Evolutionary conservation across 1,140 invertebrate genomes (phyloP), one percentile per base, ranked within the genome.

Genomic region (Drosophila quadrilineata): DNA sequence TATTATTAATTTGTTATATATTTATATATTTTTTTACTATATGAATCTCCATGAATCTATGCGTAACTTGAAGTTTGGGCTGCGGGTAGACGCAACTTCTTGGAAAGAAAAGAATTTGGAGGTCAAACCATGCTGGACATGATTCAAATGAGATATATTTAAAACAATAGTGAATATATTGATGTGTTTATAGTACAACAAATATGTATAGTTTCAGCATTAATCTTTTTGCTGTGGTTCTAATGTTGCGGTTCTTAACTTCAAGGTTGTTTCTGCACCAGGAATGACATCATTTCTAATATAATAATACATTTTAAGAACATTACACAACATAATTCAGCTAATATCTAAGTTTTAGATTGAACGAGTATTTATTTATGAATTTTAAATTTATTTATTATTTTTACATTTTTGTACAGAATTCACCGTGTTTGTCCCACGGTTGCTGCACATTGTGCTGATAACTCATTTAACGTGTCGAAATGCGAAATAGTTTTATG

Each of bases 401-500:
- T n/a, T n/a, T n/a, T n/a, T n/a, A n/a, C n/a, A 28, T 29, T 29
- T 19, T 0, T 50, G 2, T 2, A 6, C 3, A 16, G 3, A 14
- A 29, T 41, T 35, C 0, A 1, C 1, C n/a, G n/a, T n/a, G n/a
- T 31, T 54, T 10, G 24, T 6, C 8, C 64, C 73, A 82, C 72
- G 56, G 77, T 84, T 12, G 24, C 3, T 49, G 12, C 45, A 41
- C 28, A 38, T 46, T 53, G 46, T 50, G 71, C 67, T 85, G 74
- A 85, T 74, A 85, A 85, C 74, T 85, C 56, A 85, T 84, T 84
- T 86, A 79, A 84, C 79, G 79, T 85, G 79, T 85, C 62, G 71
- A 84, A 80, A 84, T 84, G 85, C 62, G 71, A 84, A 80, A 84
- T 84, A 84, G 77, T 77, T 71, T 84, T 77, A n/a, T n/a, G n/a